phyloP scores from a whole-genome alignment of 2,888 invertebrate species.

The Watsonalla cultraria region DNA sequence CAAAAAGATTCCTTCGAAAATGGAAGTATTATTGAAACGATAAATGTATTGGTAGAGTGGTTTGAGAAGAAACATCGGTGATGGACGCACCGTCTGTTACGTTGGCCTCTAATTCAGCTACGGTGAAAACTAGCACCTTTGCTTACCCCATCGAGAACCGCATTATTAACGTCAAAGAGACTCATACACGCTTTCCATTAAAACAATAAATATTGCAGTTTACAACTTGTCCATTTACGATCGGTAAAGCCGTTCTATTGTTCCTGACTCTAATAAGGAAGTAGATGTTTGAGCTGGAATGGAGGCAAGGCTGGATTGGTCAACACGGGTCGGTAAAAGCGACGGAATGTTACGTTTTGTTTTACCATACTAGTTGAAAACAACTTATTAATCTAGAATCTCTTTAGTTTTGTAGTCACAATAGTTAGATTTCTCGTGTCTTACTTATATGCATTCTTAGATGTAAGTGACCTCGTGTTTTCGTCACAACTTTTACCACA shows the following conservation, averaged over 20 bases:
- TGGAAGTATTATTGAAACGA: too few species aligned
- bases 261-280: constrained; percentile 70
- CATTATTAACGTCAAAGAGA: too few species aligned
- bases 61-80: too few species aligned
- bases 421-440: too few species aligned
- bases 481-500: not conserved
- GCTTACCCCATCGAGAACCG: too few species aligned
- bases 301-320: not conserved
- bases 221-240: constrained; percentile 50
- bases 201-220: constrained; percentile 34
- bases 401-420: too few species aligned
- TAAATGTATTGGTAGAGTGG: too few species aligned
- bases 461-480: not conserved
- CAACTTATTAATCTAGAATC: too few species aligned
- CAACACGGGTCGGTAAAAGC: not conserved
- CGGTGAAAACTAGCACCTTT: too few species aligned
- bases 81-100: too few species aligned
- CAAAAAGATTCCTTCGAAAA: too few species aligned
- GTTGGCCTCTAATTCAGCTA: too few species aligned
- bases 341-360: not conserved
- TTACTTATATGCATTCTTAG: not conserved
- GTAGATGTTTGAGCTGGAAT: constrained; percentile 65
- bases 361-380: not conserved
- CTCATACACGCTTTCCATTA: not conserved
- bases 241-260: constrained; percentile 54